Evolutionary conservation across 1,140 invertebrate genomes (phyloP).

Genomic region (Anthonomus grandis): DNA sequence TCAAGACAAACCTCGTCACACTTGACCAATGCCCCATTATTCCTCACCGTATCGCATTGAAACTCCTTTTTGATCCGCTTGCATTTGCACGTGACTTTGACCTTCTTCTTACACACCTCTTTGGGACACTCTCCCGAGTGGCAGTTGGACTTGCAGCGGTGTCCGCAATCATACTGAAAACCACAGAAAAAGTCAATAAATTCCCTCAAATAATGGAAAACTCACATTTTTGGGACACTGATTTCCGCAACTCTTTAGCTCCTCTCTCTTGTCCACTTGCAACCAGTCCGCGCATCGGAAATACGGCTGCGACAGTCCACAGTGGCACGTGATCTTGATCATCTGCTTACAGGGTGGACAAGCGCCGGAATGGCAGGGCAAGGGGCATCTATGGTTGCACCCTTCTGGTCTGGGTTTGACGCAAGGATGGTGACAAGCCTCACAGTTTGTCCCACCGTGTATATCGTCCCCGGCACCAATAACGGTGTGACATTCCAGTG

Average conservation of each 20-base stretch:
- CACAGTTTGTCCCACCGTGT: conserved; percentile 60
- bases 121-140: conserved; percentile 72
- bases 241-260: conserved; percentile 71
- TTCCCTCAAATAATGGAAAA: conserved; percentile 20
- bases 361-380: conserved; percentile 69
- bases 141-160: conserved; percentile 72
- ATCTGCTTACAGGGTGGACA: conserved; percentile 70
- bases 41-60: conserved; percentile 62
- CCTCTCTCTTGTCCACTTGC: conserved; percentile 52
- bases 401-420: conserved; percentile 64
- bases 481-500: conserved; percentile 68
- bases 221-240: conserved; percentile 81
- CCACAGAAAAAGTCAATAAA: conserved; percentile 18
- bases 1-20: conserved; percentile 63
- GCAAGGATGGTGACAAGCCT: conserved; percentile 70
- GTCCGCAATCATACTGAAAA: conserved; percentile 64
- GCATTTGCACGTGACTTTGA: conserved; percentile 76
- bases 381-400: conserved; percentile 75
- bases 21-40: conserved; percentile 51
- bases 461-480: conserved; percentile 48
- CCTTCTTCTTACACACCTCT: conserved; percentile 73
- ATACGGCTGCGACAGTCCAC: conserved; percentile 69
- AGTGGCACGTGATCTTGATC: conserved; percentile 75
- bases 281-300: conserved; percentile 68
- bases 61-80: conserved; percentile 75